Base-by-base conservation (phyloP, 2,797 vertebrate species). In the Peromyscus melanophrys region DNA sequence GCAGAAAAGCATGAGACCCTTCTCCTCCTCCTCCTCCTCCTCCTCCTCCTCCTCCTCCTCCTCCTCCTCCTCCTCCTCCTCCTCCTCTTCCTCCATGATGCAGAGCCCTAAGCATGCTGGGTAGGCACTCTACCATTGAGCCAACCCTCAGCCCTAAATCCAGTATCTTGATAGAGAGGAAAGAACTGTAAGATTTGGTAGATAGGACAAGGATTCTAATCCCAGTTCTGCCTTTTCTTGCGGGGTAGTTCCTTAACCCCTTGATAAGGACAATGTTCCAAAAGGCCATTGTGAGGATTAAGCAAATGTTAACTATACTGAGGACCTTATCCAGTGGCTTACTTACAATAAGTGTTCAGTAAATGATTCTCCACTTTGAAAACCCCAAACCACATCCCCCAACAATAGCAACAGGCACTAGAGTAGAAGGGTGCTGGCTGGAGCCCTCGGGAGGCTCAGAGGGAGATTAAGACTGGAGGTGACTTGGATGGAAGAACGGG, bases 121-220 rank as follows among this genome's bases (percentile, higher is more conserved):
- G 43, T 31, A 89, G 46, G 67, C 57, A 75, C 55, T 55, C 27
- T 76, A 59, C 37, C 43, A 75, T 2, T 37, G 4, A 63, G 40
- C 25, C 49, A 34, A 40, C 16, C 29, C 46, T 59, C 59, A 76
- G 21, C 27, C 29, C 19, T 46, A 83, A 27, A 4, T 27, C 59
- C 65, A 77, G 3, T 46, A 49, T 63, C 46, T 75, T 87, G 81
- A 87, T 63, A 6, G 46, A 63, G 1, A 4, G 14, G 57, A 49
- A 94, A 96, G 46, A 76, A 59, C 14, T 12, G 55, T 13, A 95
- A 49, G 34, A 40, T 73, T 92, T 96, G 81, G 65, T 76, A 49
- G 31, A 73, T 6, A 63, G 75, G 84, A 61, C 73, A 82, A 73
- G 27, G 21, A 34, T 88, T 92, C 12, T 7, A 97, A 90, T 75